phyloP scores from a whole-genome alignment of 1,140 invertebrate genomes.

The Solen grandis region DNA sequence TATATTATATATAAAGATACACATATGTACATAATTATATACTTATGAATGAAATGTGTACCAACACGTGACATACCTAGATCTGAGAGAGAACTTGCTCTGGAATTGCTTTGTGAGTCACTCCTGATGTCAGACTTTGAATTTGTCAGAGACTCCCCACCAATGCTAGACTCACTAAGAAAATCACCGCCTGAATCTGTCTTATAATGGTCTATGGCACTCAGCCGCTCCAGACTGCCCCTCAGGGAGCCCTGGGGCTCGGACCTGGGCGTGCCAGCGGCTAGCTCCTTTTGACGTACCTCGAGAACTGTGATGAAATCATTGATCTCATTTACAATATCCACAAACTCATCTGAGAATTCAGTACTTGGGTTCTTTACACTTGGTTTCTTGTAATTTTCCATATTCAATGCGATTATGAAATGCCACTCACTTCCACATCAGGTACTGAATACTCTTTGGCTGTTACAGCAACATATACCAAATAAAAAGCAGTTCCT shows the following conservation, averaged over 20 bases:
- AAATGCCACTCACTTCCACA: no score
- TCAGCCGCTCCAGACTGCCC: constrained; percentile 44
- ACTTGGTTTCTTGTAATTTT: constrained; percentile 32
- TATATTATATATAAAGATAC: no score
- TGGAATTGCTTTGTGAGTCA: constrained; percentile 54
- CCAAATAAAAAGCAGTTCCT: no score
- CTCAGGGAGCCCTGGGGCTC: constrained; percentile 23
- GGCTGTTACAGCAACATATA: no score
- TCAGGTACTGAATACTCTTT: no score
- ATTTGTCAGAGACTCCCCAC: constrained; percentile 39
- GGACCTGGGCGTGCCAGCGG: constrained; percentile 31
- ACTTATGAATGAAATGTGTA: no score
- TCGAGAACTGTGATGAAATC: constrained; percentile 77
- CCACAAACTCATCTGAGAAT: constrained; percentile 74
- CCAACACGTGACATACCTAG: no score
- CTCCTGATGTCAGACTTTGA: constrained; percentile 45
- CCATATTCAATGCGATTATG: constrained; percentile 39
- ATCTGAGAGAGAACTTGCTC: constrained; percentile 45
- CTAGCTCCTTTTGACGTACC: constrained; percentile 55
- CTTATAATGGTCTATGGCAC: constrained; percentile 58
- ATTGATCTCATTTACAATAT: constrained; percentile 78
- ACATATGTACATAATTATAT: no score
- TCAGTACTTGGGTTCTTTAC: constrained; percentile 66
- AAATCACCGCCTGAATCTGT: constrained; percentile 61
- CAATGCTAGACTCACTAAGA: constrained; percentile 36